Evolutionary conservation across 2,888 invertebrate genomes (phyloP).

Genomic region (Lottia scabra): DNA sequence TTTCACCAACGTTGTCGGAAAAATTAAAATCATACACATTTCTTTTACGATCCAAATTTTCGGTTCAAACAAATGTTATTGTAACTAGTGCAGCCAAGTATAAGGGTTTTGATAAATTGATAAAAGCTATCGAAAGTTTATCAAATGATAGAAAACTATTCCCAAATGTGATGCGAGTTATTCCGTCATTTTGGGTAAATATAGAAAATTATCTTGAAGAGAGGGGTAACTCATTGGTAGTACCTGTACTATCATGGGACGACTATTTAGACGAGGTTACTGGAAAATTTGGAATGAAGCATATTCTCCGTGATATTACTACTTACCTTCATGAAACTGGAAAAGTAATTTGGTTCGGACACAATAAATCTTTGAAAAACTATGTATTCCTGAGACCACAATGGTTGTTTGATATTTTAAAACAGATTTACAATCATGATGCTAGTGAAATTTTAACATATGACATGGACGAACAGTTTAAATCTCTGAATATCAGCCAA

Average conservation of each 20-base stretch:
- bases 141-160: slow-evolving; percentile 54
- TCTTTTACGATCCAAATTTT: slow-evolving; percentile 56
- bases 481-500: slow-evolving; percentile 37
- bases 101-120: slow-evolving; percentile 53
- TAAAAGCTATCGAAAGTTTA: slow-evolving; percentile 52
- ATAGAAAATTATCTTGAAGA: slow-evolving; percentile 63
- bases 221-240: slow-evolving; percentile 53
- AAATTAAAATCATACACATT: slow-evolving; percentile 60
- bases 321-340: slow-evolving; percentile 66
- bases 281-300: slow-evolving; percentile 63
- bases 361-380: slow-evolving; percentile 46
- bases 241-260: slow-evolving; percentile 60
- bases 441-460: slow-evolving; percentile 43
- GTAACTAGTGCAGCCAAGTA: slow-evolving; percentile 53
- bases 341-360: slow-evolving; percentile 58
- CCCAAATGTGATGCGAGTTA: slow-evolving; percentile 56
- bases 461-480: slow-evolving; percentile 54
- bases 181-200: slow-evolving; percentile 67
- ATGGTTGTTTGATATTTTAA: slow-evolving; percentile 63
- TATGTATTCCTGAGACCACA: slow-evolving; percentile 61
- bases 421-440: slow-evolving; percentile 57
- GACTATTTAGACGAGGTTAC: slow-evolving; percentile 56
- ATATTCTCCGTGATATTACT: slow-evolving; percentile 57
- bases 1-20: slow-evolving; percentile 62
- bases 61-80: slow-evolving; percentile 56